A percentile compares a stretch with the other conserved stretches of the same genome.
phyloP scores from a whole-genome alignment of 1,140 invertebrate genomes.

The Riptortus pedestris region DNA sequence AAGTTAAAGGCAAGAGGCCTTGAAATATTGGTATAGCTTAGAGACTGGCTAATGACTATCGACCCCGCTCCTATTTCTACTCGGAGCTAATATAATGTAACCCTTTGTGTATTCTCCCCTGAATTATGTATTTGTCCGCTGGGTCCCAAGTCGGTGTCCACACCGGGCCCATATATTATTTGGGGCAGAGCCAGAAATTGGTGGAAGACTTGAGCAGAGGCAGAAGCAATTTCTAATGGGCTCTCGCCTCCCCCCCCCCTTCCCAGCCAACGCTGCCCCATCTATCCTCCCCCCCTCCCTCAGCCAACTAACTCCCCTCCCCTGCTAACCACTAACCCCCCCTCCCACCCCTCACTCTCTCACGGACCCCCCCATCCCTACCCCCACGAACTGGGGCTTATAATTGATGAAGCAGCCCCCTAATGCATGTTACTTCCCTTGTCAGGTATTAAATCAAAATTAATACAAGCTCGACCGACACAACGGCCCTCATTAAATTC shows the following conservation, averaged over 20 bases:
- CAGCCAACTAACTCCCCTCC: no score
- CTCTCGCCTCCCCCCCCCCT: background rate
- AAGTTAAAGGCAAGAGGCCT: no score
- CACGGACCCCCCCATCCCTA: background rate
- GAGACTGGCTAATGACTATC: conserved; percentile 4
- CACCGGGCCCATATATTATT: background rate
- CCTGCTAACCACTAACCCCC: background rate
- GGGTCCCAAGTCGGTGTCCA: conserved; percentile 7
- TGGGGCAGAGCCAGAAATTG: background rate
- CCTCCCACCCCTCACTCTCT: background rate
- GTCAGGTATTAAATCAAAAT: conserved; percentile 19
- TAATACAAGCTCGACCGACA: conserved; percentile 11
- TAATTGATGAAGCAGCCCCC: conserved; percentile 16
- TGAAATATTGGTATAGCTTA: background rate
- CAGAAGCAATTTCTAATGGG: conserved; percentile 15
- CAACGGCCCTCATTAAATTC: conserved; percentile 3
- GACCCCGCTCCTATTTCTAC: background rate
- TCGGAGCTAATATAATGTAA: conserved; percentile 2
- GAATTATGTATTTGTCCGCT: conserved; percentile 12
- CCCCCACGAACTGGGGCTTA: background rate
- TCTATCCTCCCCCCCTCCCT: no score
- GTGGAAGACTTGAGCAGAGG: background rate
- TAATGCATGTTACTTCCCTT: conserved; percentile 18
- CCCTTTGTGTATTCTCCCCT: conserved; percentile 3
- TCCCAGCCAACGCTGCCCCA: no score